These are phyloP conservation scores for Sula dactylatra DNA, from an alignment of 2,113 vertebrate species.

Conservation along the genomic window DNA sequence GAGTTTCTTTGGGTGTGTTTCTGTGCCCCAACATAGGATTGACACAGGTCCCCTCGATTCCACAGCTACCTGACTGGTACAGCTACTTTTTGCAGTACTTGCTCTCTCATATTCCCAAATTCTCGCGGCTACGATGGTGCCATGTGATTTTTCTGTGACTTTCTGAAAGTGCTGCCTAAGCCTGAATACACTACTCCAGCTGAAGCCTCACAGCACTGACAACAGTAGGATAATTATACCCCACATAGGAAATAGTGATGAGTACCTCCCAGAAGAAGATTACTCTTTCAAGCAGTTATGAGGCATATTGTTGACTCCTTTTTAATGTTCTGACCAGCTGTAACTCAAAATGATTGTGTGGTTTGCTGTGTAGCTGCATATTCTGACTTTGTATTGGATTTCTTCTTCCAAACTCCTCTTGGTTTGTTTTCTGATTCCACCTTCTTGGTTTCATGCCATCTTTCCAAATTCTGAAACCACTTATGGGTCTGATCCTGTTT, in stretches of 20 bases:
- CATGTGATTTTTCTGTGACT: neutral
- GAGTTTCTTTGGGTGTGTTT: neutral
- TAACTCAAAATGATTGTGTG: neutral
- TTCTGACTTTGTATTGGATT: neutral
- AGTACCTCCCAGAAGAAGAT: neutral
- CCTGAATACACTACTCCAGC: neutral
- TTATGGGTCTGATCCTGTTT: neutral
- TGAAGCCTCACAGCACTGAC: neutral
- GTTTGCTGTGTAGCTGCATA: constrained; percentile 8
- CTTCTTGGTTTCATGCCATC: neutral
- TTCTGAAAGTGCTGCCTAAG: neutral
- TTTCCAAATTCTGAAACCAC: neutral
- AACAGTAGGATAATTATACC: neutral
- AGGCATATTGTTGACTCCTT: neutral
- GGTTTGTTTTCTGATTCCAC: neutral
- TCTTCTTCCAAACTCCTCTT: neutral
- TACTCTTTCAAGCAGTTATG: neutral
- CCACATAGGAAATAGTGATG: neutral
- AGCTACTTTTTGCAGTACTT: neutral
- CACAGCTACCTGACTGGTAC: rapidly evolving
- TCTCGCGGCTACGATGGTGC: neutral
- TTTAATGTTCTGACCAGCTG: constrained; percentile 17
- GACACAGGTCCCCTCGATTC: neutral
- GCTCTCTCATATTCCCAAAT: neutral
- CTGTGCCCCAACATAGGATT: neutral